Evolutionary conservation across 2,797 vertebrate genomes (phyloP).

Genomic region (Selene dorsalis): DNA sequence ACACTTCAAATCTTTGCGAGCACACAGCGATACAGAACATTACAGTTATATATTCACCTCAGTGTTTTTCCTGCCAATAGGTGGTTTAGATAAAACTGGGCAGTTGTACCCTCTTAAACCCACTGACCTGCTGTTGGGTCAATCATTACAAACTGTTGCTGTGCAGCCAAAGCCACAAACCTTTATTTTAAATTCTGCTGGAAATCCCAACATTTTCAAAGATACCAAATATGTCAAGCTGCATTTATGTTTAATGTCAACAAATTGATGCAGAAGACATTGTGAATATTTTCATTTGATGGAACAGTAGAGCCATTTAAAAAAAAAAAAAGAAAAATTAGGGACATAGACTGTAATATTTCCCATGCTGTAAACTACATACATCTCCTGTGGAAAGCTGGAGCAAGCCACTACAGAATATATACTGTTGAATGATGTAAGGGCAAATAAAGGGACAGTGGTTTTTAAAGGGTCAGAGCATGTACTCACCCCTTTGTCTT

Average conservation of each 20-base stretch:
- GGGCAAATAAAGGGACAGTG: neutral
- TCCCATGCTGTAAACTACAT: neutral
- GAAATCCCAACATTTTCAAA: neutral
- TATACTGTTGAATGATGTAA: slow-evolving; percentile 1
- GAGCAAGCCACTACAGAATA: neutral
- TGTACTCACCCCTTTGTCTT: neutral
- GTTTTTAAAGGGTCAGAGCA: neutral
- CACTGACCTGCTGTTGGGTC: slow-evolving; percentile 31
- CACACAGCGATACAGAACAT: slow-evolving; percentile 1
- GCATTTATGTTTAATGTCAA: neutral
- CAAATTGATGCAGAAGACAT: neutral
- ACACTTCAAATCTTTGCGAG: neutral
- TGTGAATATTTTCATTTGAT: slow-evolving; percentile 1
- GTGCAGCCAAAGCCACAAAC: slow-evolving; percentile 7
- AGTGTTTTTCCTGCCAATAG: slow-evolving; percentile 1
- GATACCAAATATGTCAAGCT: neutral
- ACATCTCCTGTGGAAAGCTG: neutral
- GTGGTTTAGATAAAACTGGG: slow-evolving; percentile 23
- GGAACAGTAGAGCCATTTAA: neutral
- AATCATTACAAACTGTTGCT: slow-evolving; percentile 32
- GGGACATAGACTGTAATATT: neutral
- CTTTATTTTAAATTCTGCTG: slow-evolving; percentile 1
- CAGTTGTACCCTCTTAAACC: slow-evolving; percentile 26
- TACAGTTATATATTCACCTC: slow-evolving; percentile 41
- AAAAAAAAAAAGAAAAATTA: neutral